These are phyloP conservation scores for Drosophila ficusphila DNA, from an alignment of 1,140 invertebrate species.

Conservation along the genomic window DNA sequence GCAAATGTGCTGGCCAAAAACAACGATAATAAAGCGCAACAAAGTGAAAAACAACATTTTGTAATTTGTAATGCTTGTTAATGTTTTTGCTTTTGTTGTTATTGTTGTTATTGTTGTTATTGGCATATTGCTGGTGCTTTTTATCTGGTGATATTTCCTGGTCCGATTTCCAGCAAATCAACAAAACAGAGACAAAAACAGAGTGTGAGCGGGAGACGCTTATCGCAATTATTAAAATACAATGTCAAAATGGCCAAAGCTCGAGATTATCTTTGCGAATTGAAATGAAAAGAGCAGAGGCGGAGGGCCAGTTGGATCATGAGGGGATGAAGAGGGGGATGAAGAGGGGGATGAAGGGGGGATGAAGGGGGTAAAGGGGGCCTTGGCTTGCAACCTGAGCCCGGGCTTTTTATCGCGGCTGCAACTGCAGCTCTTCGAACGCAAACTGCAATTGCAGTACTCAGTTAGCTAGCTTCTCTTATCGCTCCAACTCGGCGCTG, in stretches of 20 bases:
- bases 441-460: conserved; percentile 43
- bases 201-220: conserved; percentile 40
- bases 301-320: no score
- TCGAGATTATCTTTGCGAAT: conserved; percentile 67
- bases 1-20: conserved; percentile 70
- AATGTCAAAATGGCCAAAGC: conserved; percentile 77
- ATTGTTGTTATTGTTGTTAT: conserved; percentile 27
- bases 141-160: conserved; percentile 81
- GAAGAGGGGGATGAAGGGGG: background rate
- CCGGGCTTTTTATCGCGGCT: conserved; percentile 31
- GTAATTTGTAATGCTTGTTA: conserved; percentile 72
- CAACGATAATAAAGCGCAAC: conserved; percentile 43
- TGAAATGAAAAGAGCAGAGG: conserved; percentile 34
- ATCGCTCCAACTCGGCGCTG: conserved; percentile 12
- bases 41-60: conserved; percentile 62
- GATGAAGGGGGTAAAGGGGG: background rate
- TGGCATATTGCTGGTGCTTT: conserved; percentile 41
- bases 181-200: conserved; percentile 45
- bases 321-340: no score
- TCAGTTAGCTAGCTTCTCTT: conserved; percentile 40
- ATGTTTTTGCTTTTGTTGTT: conserved; percentile 17
- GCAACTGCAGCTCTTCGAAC: conserved; percentile 35
- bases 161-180: conserved; percentile 70
- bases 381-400: conserved; percentile 62
- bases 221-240: conserved; percentile 78